Evolutionary conservation across 2,797 vertebrate species (phyloP).

Genomic region (Tokudaia tokunoshimensis): DNA sequence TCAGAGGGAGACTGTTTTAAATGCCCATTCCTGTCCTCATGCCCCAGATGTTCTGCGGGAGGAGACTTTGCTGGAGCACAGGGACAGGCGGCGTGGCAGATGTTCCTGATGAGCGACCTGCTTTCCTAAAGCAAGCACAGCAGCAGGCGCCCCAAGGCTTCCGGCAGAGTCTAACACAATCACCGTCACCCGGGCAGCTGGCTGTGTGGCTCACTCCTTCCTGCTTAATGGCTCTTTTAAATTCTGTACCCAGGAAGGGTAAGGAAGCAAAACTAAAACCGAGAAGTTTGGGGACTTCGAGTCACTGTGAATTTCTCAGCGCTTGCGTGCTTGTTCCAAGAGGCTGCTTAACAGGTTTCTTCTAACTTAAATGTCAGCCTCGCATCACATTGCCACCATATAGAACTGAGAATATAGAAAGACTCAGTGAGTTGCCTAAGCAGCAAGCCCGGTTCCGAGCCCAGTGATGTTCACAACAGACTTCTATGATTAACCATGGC

Average conservation of each 20-base stretch:
- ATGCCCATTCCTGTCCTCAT: not conserved
- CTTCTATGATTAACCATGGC: not conserved
- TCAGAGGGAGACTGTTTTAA: not conserved
- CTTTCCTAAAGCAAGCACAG: not conserved
- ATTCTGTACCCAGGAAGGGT: not conserved
- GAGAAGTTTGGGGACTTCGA: not conserved
- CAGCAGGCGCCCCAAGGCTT: not conserved
- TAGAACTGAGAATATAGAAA: not conserved
- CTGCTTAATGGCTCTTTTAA: constrained; percentile 35
- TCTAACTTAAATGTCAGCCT: constrained; percentile 41
- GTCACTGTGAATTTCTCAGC: not conserved
- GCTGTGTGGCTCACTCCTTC: not conserved
- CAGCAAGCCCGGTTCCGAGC: not conserved
- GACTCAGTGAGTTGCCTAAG: not conserved
- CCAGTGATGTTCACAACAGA: constrained; percentile 13
- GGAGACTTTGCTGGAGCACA: not conserved
- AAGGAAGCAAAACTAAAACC: constrained; percentile 21
- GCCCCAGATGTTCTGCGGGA: constrained; percentile 1
- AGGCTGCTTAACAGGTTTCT: not conserved
- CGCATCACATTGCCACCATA: not conserved
- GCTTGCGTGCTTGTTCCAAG: not conserved
- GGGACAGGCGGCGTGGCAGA: not conserved
- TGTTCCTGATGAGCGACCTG: not conserved
- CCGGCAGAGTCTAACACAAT: not conserved
- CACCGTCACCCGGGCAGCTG: not conserved